phyloP scores from a whole-genome alignment of 2,797 vertebrate genomes.

The Pelochelys cantorii region DNA sequence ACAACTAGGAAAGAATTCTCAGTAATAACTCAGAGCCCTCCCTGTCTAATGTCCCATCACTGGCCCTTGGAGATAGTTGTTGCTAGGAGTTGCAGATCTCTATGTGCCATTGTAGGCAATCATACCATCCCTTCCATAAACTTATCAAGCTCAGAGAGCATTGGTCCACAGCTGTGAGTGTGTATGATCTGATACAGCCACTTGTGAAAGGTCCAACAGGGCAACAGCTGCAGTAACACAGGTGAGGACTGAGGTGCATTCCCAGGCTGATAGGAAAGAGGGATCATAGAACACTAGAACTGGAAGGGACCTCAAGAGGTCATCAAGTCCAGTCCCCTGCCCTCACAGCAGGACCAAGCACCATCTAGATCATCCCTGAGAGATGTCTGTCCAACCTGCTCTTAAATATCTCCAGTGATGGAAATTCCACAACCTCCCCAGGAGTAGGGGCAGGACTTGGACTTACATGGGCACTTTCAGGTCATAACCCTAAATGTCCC shows the following conservation, averaged over 20 bases:
- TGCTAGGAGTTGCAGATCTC: too few relatives aligned
- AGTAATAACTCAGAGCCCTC: not conserved
- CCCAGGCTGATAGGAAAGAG: not conserved
- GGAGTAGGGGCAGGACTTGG: not conserved
- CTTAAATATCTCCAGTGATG: too few relatives aligned
- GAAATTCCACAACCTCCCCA: too few relatives aligned
- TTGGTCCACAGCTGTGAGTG: not conserved
- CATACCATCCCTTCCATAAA: too few relatives aligned
- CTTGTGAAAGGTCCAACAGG: not conserved
- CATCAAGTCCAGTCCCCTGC: too few relatives aligned
- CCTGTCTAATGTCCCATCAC: not conserved
- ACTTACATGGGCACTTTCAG: not conserved
- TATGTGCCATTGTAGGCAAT: too few relatives aligned
- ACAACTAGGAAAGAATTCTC: not conserved
- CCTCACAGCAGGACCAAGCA: too few relatives aligned
- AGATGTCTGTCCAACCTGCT: too few relatives aligned
- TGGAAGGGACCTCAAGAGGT: too few relatives aligned
- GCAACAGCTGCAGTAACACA: not conserved
- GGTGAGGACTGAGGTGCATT: not conserved
- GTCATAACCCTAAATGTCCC: not conserved
- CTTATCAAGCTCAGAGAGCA: not conserved
- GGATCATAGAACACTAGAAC: too few relatives aligned
- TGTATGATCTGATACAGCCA: too few relatives aligned
- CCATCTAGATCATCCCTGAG: too few relatives aligned
- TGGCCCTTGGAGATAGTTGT: not conserved